phyloP scores from a whole-genome alignment of 1,140 invertebrate species.

The Drosophila ogumai region DNA sequence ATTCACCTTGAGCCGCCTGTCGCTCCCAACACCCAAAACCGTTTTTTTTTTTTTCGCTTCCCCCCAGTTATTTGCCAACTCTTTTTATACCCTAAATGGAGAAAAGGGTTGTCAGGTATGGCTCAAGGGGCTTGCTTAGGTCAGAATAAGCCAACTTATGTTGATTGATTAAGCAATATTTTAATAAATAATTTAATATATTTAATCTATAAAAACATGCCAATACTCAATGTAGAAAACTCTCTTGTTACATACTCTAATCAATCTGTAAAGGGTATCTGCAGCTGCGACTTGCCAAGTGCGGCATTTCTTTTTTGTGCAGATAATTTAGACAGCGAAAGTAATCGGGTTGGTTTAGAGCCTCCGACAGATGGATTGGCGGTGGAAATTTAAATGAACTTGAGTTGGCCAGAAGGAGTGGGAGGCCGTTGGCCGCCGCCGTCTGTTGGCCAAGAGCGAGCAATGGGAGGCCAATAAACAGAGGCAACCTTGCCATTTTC shows the following conservation, averaged over 20 bases:
- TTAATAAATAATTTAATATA: neutral
- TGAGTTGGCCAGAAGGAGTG: constrained; percentile 2
- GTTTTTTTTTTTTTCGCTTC: constrained; percentile 10
- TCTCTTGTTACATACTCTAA: rapidly evolving
- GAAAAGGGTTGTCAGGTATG: neutral
- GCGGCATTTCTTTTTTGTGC: constrained; percentile 13
- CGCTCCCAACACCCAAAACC: constrained; percentile 70
- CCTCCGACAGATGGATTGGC: constrained; percentile 24
- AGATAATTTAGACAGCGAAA: constrained; percentile 80
- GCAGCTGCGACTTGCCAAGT: too few species aligned
- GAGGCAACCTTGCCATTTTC: neutral
- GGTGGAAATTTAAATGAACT: constrained; percentile 54
- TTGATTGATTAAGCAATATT: neutral
- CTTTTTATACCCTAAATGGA: constrained; percentile 16
- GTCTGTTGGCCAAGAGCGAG: constrained; percentile 17
- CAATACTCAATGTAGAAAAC: neutral
- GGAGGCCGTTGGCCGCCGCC: constrained; percentile 1
- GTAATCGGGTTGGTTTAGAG: constrained; percentile 64
- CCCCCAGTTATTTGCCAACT: constrained; percentile 16
- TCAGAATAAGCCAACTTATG: neutral
- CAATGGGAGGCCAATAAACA: constrained; percentile 28
- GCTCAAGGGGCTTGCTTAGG: neutral
- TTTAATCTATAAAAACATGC: too few species aligned
- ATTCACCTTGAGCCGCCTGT: constrained; percentile 76
- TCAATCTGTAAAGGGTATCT: neutral